Conservation (phyloP, 2,113 vertebrate genomes). For the Pleuronectes platessa region DNA sequence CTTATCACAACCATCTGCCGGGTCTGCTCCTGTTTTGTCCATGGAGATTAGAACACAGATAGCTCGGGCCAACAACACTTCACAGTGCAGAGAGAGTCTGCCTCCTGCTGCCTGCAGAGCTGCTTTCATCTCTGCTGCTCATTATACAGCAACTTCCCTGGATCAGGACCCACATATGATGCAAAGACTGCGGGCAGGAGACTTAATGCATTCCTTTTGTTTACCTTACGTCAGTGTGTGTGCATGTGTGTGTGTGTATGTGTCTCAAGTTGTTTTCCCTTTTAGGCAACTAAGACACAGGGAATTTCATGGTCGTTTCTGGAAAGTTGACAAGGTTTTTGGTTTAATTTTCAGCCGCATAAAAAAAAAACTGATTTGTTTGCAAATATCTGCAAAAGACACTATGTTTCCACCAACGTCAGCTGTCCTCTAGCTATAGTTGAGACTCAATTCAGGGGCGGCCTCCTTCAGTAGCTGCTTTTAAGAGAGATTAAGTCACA, state of each 20-base stretch:
- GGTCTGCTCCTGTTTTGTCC: slow-evolving; percentile 65
- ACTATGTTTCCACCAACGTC: not conserved
- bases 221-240: slow-evolving; percentile 49
- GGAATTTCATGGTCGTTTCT: not conserved
- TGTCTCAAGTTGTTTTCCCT: not conserved
- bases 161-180: slow-evolving; percentile 52
- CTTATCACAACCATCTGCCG: slow-evolving; percentile 73
- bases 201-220: slow-evolving; percentile 58
- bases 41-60: slow-evolving; percentile 60
- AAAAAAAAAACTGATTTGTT: not conserved
- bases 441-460: no score
- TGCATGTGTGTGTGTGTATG: slow-evolving; percentile 3
- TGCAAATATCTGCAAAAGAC: slow-evolving; percentile 2
- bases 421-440: not conserved
- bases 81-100: slow-evolving; percentile 47
- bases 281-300: not conserved
- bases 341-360: not conserved
- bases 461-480: no score
- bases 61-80: slow-evolving; percentile 53
- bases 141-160: slow-evolving; percentile 46
- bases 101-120: slow-evolving; percentile 67
- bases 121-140: slow-evolving; percentile 70
- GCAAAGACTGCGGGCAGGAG: slow-evolving; percentile 60
- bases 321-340: not conserved
- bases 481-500: no score